Evolutionary conservation across 1,140 invertebrate genomes (phyloP).

Genomic region (Drosophila fuyamai): DNA sequence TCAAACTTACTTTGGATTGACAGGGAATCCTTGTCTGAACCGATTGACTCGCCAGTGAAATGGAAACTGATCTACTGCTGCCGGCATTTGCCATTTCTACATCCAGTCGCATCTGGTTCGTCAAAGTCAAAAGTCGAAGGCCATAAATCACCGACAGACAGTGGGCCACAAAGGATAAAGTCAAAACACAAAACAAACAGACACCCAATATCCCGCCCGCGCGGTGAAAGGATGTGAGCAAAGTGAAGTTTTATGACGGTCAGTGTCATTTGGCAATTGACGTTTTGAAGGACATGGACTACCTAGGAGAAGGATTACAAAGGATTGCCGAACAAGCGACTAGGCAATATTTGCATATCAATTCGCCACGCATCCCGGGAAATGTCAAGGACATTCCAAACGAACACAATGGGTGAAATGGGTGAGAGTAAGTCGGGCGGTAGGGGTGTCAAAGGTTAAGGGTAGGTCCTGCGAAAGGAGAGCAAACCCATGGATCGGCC

Average conservation of each 20-base stretch:
- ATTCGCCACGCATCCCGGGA: conserved; percentile 60
- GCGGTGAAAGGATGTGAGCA: conserved; percentile 42
- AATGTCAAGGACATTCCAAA: conserved; percentile 62
- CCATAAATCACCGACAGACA: conserved; percentile 63
- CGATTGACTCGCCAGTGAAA: conserved; percentile 54
- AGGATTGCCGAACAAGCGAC: conserved; percentile 74
- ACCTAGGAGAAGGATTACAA: conserved; percentile 77
- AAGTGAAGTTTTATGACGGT: conserved; percentile 69
- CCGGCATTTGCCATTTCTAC: conserved; percentile 8
- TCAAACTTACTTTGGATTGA: not conserved
- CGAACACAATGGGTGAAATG: conserved; percentile 34
- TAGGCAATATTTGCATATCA: conserved; percentile 76
- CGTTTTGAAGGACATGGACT: conserved; percentile 55
- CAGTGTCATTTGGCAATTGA: conserved; percentile 65
- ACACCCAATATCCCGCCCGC: conserved; percentile 24
- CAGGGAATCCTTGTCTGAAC: conserved; percentile 15
- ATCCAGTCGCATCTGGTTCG: conserved; percentile 31
- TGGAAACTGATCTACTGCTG: conserved; percentile 51
- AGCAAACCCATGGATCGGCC: conserved; percentile 15
- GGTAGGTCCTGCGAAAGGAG: conserved; percentile 21
- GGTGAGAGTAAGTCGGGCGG: conserved; percentile 17
- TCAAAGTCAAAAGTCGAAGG: conserved; percentile 53
- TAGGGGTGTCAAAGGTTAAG: conserved; percentile 33
- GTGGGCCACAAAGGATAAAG: conserved; percentile 61
- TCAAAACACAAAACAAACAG: conserved; percentile 72